These are phyloP conservation scores for Globicephala melas DNA, from an alignment of 2,113 vertebrate genomes.

Conservation along the genomic window DNA sequence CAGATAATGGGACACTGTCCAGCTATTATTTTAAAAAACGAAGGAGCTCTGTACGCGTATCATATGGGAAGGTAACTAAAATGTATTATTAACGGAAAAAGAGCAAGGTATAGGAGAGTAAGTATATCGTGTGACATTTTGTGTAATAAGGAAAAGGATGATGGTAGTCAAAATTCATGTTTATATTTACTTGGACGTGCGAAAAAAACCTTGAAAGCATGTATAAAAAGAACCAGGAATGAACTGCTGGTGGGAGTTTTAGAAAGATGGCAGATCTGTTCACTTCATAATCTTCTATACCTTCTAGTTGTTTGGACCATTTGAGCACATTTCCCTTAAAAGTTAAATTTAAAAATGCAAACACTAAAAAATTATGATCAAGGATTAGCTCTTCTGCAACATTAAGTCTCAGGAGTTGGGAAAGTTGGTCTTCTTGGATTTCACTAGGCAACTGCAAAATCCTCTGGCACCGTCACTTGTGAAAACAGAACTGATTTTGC, in stretches of 20 bases:
- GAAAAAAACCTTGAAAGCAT: not conserved
- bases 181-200: not conserved
- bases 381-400: not conserved
- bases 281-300: not conserved
- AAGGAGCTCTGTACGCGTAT: not conserved
- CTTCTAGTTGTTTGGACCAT: not conserved
- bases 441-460: not conserved
- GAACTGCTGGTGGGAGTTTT: not conserved
- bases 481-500: slow-evolving; percentile 35
- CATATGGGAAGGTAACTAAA: not conserved
- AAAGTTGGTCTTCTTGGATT: not conserved
- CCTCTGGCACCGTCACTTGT: not conserved
- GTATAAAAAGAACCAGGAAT: not conserved
- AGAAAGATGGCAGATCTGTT: not conserved
- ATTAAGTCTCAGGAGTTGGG: not conserved
- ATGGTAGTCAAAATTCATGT: not conserved
- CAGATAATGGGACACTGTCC: not conserved
- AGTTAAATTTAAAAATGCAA: not conserved
- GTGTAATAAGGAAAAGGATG: not conserved
- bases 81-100: not conserved
- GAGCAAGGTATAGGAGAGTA: not conserved
- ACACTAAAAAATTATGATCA: not conserved
- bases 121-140: not conserved
- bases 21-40: not conserved
- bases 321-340: not conserved